Conservation (phyloP, 2,113 vertebrate species). For the Ploceus nigricollis region DNA sequence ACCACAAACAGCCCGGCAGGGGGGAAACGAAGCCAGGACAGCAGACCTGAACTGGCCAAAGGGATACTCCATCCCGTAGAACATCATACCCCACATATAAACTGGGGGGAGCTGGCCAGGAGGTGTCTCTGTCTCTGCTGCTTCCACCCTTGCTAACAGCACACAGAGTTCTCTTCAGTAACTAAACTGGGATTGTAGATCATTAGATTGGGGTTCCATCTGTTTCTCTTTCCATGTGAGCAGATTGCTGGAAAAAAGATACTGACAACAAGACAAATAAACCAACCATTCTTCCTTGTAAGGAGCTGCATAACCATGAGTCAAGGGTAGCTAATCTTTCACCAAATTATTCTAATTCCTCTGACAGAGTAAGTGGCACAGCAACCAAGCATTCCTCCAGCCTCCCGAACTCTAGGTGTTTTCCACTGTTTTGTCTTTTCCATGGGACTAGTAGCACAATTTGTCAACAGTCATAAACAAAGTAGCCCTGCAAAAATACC, state of each 20-base stretch:
- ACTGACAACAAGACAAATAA: neutral
- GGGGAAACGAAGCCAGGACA: neutral
- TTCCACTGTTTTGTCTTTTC: neutral
- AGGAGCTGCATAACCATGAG: neutral
- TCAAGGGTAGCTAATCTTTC: neutral
- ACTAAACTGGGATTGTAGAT: neutral
- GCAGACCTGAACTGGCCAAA: neutral
- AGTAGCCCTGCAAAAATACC: neutral
- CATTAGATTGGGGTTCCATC: neutral
- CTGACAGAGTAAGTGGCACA: neutral
- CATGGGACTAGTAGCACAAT: neutral
- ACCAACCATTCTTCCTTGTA: neutral
- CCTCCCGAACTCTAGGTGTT: neutral
- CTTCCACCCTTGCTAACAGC: neutral
- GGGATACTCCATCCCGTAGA: neutral
- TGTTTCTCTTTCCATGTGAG: neutral
- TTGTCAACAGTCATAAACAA: neutral
- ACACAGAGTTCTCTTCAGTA: neutral
- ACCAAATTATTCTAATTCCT: neutral
- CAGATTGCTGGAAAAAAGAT: neutral
- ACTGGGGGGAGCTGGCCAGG: neutral
- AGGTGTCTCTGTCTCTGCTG: neutral
- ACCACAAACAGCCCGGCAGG: neutral
- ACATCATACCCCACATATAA: accelerated
- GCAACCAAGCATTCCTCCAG: neutral